Conservation (phyloP, 2,888 invertebrate species). For the Drosophila parthenogenetica region DNA sequence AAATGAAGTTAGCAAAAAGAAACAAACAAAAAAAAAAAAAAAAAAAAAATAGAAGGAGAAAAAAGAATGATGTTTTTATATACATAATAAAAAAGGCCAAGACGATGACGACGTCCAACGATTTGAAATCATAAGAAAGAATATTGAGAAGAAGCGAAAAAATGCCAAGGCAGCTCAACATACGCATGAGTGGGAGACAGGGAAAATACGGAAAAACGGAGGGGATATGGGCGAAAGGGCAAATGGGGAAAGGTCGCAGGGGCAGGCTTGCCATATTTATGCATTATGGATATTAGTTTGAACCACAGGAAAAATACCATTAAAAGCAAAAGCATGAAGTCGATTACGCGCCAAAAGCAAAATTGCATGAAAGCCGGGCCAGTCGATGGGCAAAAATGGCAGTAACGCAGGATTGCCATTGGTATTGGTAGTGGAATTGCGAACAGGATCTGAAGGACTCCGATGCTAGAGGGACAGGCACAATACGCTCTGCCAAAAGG, state of each 20-base stretch:
- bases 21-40: slow-evolving; percentile 28
- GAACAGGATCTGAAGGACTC: slow-evolving; percentile 3
- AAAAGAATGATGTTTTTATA: slow-evolving; percentile 48
- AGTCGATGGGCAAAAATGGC: slow-evolving; percentile 57
- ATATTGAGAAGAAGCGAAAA: slow-evolving; percentile 64
- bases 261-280: slow-evolving; percentile 73
- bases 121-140: slow-evolving; percentile 55
- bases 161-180: slow-evolving; percentile 72
- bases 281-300: slow-evolving; percentile 82
- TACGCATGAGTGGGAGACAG: slow-evolving; percentile 42
- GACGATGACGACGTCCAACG: slow-evolving; percentile 51
- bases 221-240: slow-evolving; percentile 2
- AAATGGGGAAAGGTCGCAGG: slow-evolving; percentile 64
- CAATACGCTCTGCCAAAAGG: slow-evolving; percentile 50
- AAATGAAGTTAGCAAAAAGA: slow-evolving; percentile 26
- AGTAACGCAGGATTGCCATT: slow-evolving; percentile 25
- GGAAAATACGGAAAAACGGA: slow-evolving; percentile 6
- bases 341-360: slow-evolving; percentile 81
- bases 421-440: background rate
- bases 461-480: slow-evolving; percentile 32
- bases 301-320: slow-evolving; percentile 82
- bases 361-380: slow-evolving; percentile 61
- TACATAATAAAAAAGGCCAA: slow-evolving; percentile 20
- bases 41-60: slow-evolving; percentile 26
- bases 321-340: slow-evolving; percentile 82